phyloP scores from a whole-genome alignment of 1,140 invertebrate genomes.

The Acromyrmex heyeri region DNA sequence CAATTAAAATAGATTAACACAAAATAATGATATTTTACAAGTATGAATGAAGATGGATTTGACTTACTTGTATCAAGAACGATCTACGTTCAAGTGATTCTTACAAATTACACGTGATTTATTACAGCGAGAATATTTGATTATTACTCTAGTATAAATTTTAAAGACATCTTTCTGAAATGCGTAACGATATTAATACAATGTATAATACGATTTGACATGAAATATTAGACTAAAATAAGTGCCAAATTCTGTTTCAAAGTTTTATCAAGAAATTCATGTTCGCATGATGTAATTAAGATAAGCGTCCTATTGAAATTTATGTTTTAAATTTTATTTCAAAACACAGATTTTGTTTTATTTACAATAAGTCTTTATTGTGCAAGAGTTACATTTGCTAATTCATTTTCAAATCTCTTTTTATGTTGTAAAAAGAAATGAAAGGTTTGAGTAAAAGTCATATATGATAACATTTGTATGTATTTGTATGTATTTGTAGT shows the following conservation, averaged over 20 bases:
- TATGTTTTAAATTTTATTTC: conserved; percentile 1
- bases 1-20: conserved; percentile 28
- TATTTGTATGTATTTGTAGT: neutral
- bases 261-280: neutral
- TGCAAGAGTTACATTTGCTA: neutral
- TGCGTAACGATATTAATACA: neutral
- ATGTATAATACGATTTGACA: neutral
- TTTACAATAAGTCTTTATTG: neutral
- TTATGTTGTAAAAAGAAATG: neutral
- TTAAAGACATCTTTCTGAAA: neutral
- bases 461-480: neutral
- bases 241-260: neutral
- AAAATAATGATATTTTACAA: neutral
- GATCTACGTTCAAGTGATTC: neutral
- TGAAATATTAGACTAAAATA: neutral
- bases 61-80: neutral
- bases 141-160: neutral
- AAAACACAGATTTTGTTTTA: neutral
- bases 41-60: conserved; percentile 8
- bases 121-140: neutral
- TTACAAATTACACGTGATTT: neutral
- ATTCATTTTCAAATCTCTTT: neutral
- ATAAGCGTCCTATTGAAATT: neutral
- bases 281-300: neutral
- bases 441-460: neutral